Conservation (phyloP, 2,888 invertebrate genomes). For the Drosophila incognita region DNA sequence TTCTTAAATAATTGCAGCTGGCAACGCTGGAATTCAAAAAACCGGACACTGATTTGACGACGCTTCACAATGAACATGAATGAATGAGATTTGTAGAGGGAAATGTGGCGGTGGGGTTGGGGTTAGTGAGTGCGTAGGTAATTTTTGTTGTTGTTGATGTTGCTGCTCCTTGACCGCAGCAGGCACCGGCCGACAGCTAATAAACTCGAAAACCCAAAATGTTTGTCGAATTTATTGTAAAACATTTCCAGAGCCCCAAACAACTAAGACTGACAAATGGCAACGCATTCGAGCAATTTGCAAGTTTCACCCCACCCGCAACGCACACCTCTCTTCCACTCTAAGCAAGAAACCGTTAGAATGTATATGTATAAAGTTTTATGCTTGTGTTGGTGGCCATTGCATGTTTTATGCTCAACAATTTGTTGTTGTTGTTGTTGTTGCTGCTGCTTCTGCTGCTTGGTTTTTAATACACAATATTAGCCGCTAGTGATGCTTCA, state of each 20-base stretch:
- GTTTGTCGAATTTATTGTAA: slow-evolving; percentile 73
- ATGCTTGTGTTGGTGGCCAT: slow-evolving; percentile 38
- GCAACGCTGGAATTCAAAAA: slow-evolving; percentile 64
- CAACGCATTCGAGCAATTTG: slow-evolving; percentile 74
- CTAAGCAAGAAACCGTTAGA: slow-evolving; percentile 2
- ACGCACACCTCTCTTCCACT: neutral
- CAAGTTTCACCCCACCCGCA: slow-evolving; percentile 40
- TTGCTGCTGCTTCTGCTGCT: slow-evolving; percentile 18
- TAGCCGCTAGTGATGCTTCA: slow-evolving; percentile 76
- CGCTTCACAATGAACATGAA: slow-evolving; percentile 73
- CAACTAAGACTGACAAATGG: slow-evolving; percentile 78
- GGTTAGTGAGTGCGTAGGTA: neutral
- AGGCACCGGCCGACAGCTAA: slow-evolving; percentile 74
- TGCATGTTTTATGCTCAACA: slow-evolving; percentile 61
- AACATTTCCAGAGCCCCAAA: slow-evolving; percentile 58
- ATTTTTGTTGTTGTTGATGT: slow-evolving; percentile 19
- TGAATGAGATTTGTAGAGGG: slow-evolving; percentile 50
- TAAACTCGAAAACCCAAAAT: slow-evolving; percentile 73
- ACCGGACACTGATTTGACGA: slow-evolving; percentile 70
- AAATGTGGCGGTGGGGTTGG: neutral
- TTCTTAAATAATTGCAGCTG: slow-evolving; percentile 41
- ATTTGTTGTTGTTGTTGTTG: slow-evolving; percentile 43
- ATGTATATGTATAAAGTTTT: slow-evolving; percentile 44
- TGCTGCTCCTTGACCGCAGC: slow-evolving; percentile 70
- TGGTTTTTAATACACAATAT: slow-evolving; percentile 73